Evolutionary conservation across 2,113 vertebrate genomes (phyloP).

Genomic region (Cyrtonyx montezumae): DNA sequence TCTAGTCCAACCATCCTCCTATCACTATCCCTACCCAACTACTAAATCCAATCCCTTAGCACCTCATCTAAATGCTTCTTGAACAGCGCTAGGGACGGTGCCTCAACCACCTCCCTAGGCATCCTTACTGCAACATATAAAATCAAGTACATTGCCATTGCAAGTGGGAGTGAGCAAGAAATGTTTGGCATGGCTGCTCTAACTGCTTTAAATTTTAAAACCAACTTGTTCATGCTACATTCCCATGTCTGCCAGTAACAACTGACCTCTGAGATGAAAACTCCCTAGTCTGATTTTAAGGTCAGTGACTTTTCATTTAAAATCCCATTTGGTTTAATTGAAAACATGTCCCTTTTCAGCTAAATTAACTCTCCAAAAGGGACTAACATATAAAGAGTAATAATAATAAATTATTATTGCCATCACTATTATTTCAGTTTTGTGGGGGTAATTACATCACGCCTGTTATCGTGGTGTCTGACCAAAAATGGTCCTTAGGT

Average conservation of each 20-base stretch:
- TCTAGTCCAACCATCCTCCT: no score
- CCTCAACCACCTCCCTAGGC: no score
- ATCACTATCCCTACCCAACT: no score
- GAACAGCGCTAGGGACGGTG: no score
- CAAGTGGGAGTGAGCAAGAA: background rate
- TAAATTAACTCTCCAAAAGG: background rate
- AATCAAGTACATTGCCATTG: background rate
- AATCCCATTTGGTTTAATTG: background rate
- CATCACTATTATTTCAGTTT: background rate
- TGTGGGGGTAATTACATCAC: background rate
- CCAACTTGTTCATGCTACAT: background rate
- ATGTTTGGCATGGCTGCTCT: background rate
- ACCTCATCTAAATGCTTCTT: no score
- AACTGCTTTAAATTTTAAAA: background rate
- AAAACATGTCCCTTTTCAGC: background rate
- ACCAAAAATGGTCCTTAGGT: background rate
- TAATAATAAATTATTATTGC: background rate
- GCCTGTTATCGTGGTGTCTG: conserved; percentile 19
- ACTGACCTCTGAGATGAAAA: background rate
- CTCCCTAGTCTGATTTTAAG: background rate
- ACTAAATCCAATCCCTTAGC: no score
- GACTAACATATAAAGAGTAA: background rate
- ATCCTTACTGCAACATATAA: background rate
- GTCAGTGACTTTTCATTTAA: background rate
- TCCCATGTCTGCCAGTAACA: background rate